Evolutionary conservation across 2,113 vertebrate genomes (phyloP), one percentile per base, ranked within the genome.

Genomic region (Leptocoma aspasia): DNA sequence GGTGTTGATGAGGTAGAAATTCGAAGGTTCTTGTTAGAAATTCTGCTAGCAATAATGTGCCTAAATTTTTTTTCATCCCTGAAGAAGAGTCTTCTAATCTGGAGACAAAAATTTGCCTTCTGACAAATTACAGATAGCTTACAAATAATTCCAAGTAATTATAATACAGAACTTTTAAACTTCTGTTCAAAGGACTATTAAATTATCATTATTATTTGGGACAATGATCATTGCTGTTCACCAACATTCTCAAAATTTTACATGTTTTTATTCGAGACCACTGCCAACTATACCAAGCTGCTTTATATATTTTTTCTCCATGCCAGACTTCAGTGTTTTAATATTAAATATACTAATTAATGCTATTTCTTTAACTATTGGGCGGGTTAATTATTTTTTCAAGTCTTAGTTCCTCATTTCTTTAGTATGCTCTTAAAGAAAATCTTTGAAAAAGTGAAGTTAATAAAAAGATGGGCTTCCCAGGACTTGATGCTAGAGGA

Each of bases 321-420:
- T 10, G 26, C 5, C 18, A 69, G 11, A 35, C 53, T 79, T 68
- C 44, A n/a, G 11, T 1, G 26, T 7, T 20, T 77, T 45, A 66
- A 66, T 4, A 82, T n/a, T 44, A 85, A 87, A 66, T 5, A 70
- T 3, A 44, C 7, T 2, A 77, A 92, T 27, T 50, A 31, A 39
- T 15, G 7, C 5, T 23, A 7, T 64, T 79, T 47, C n/a, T 37
- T 7, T 0, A 33, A 49, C 24, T 66, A 37, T 4, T 11, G 6
- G 15, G 24, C 0, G 2, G 2, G 28, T 13, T 66, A 12, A 13
- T 17, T 28, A 0, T 17, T 81, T 57, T 65, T 66, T 6, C 7
- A 61, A 44, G 8, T 49, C 13, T 49, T 68, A 69, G 11, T 56
- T 50, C 13, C 9, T 76, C 18, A 22, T 56, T 66, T 81, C 13